A percentile compares a stretch with the other conserved stretches of the same genome.
Evolutionary conservation across 2,888 invertebrate species (phyloP).

Genomic region (Mimumesa dahlbomi): DNA sequence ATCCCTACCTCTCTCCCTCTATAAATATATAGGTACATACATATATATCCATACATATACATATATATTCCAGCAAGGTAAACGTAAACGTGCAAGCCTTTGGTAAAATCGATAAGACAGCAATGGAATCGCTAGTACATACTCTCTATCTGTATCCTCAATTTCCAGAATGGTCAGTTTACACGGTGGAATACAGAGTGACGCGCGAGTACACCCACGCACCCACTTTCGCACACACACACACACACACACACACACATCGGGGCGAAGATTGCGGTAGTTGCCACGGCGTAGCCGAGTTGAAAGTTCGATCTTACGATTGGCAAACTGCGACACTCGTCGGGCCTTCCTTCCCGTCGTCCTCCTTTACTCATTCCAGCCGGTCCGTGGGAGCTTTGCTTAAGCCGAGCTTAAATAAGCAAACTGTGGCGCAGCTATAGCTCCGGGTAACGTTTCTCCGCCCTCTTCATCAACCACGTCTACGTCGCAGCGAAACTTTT

Average conservation of each 20-base stretch:
- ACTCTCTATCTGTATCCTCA: background rate
- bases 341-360: constrained; percentile 16
- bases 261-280: constrained; percentile 14
- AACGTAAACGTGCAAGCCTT: background rate
- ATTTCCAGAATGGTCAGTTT: constrained; percentile 29
- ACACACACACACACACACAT: background rate
- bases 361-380: constrained; percentile 40
- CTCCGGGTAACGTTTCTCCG: constrained; percentile 45
- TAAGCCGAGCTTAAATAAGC: constrained; percentile 69
- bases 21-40: too few species aligned
- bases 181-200: constrained; percentile 5
- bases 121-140: constrained; percentile 1
- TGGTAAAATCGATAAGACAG: background rate
- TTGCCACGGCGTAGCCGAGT: constrained; percentile 11
- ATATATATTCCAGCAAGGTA: background rate
- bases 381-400: constrained; percentile 56
- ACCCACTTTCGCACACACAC: background rate
- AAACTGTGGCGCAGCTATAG: constrained; percentile 65
- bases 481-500: constrained; percentile 55
- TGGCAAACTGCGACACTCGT: constrained; percentile 39
- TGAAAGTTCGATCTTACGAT: constrained; percentile 57
- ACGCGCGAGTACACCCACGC: background rate
- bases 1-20: too few species aligned
- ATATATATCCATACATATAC: too few species aligned
- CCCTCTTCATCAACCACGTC: constrained; percentile 46